A percentile compares a stretch with the other conserved stretches of the same genome.
Conservation (phyloP, 2,888 invertebrate genomes). For the Cenopis cana region DNA sequence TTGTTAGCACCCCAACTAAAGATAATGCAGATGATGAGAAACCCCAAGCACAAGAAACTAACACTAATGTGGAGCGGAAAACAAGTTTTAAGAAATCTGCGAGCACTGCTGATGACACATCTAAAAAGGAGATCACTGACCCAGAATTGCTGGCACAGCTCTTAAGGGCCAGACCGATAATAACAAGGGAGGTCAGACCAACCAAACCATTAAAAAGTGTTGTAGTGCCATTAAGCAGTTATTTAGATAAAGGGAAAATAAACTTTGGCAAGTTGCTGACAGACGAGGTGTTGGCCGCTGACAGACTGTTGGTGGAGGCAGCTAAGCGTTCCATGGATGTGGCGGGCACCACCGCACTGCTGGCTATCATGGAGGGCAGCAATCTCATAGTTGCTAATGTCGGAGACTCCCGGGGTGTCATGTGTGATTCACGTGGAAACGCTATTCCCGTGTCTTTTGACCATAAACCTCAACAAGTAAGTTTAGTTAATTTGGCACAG, state of each 20-base stretch:
- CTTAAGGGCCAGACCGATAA: constrained; percentile 83
- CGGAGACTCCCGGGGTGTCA: constrained; percentile 97
- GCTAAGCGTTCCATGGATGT: constrained; percentile 92
- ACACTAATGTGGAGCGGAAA: constrained; percentile 80
- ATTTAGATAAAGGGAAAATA: constrained; percentile 90
- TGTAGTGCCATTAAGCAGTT: constrained; percentile 84
- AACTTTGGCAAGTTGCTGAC: constrained; percentile 93
- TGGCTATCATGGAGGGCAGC: constrained; percentile 93
- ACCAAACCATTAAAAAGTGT: constrained; percentile 76
- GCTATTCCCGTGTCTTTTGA: constrained; percentile 97
- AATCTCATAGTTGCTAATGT: constrained; percentile 97
- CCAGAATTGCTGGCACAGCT: constrained; percentile 87
- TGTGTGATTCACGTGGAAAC: constrained; percentile 96
- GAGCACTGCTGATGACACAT: constrained; percentile 86
- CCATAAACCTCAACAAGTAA: constrained; percentile 98
- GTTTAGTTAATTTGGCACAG: background rate
- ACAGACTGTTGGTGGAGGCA: constrained; percentile 91
- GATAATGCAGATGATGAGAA: constrained; percentile 71
- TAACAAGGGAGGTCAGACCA: constrained; percentile 87
- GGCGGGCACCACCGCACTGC: constrained; percentile 96
- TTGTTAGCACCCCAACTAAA: constrained; percentile 62
- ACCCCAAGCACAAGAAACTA: constrained; percentile 71
- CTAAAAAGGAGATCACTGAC: constrained; percentile 87
- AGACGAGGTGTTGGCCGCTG: constrained; percentile 94
- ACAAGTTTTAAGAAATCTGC: constrained; percentile 88